These are phyloP conservation scores for Brachymystax lenok DNA, from an alignment of 2,797 vertebrate species.

Conservation along the genomic window DNA sequence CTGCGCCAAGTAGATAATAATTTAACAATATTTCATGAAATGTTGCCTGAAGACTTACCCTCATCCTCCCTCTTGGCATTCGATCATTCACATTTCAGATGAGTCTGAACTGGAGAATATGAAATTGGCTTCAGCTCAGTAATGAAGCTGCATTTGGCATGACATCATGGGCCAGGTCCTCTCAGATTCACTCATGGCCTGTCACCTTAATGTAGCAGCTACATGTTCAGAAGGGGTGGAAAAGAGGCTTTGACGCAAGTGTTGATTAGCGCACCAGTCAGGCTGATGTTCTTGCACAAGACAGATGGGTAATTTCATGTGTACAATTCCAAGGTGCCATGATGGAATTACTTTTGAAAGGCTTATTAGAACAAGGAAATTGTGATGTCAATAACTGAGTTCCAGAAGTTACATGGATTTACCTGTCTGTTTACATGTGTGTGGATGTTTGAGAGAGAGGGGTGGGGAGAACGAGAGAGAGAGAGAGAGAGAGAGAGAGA, in stretches of 20 bases:
- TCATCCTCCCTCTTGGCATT: no score
- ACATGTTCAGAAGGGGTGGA: not conserved
- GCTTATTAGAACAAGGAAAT: not conserved
- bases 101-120: not conserved
- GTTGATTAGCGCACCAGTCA: not conserved
- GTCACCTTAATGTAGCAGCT: slow-evolving; percentile 1
- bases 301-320: not conserved
- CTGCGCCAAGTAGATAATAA: not conserved
- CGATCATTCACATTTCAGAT: no score
- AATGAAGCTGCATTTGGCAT: slow-evolving; percentile 14
- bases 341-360: not conserved
- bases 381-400: not conserved
- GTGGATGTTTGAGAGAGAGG: not conserved
- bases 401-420: not conserved
- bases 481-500: not conserved
- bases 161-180: slow-evolving; percentile 34
- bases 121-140: not conserved
- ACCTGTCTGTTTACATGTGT: no score
- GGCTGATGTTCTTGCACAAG: not conserved
- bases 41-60: not conserved
- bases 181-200: not conserved
- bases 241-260: not conserved
- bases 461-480: no score
- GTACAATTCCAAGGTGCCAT: slow-evolving; percentile 1
- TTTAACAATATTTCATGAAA: not conserved